Conservation (phyloP, 2,797 vertebrate genomes). For the Acanthurus lineatus region DNA sequence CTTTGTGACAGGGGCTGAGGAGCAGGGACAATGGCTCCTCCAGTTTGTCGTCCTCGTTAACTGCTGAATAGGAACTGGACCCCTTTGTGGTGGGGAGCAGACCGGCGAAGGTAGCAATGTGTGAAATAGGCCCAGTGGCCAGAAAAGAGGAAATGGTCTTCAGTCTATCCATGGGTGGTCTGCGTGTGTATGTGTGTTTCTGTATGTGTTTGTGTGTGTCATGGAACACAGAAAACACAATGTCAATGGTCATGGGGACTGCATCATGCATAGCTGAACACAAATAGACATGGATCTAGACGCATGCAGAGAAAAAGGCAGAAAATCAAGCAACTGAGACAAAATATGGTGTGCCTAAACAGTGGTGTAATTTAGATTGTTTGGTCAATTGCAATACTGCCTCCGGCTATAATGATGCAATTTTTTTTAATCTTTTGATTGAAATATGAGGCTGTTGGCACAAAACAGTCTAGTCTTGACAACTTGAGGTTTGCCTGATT, state of each 20-base stretch:
- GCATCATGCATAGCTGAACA: slow-evolving; percentile 42
- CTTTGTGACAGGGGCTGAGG: slow-evolving; percentile 71
- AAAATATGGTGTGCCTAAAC: slow-evolving; percentile 5
- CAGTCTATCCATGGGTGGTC: slow-evolving; percentile 82
- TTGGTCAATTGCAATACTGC: slow-evolving; percentile 14
- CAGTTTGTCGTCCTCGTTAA: slow-evolving; percentile 75
- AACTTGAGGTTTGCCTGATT: background rate
- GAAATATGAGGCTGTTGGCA: background rate
- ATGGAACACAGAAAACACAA: slow-evolving; percentile 28
- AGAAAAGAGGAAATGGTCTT: slow-evolving; percentile 62
- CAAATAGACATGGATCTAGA: slow-evolving; percentile 36
- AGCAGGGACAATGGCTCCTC: slow-evolving; percentile 68
- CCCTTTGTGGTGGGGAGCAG: slow-evolving; percentile 68
- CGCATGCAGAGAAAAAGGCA: slow-evolving; percentile 18
- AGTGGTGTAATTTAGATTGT: slow-evolving; percentile 18
- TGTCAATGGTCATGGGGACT: slow-evolving; percentile 40
- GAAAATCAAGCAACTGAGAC: slow-evolving; percentile 13
- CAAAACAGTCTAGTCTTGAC: background rate
- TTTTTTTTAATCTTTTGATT: background rate
- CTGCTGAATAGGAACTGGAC: slow-evolving; percentile 74
- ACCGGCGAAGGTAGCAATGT: slow-evolving; percentile 60
- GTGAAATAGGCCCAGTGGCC: slow-evolving; percentile 54
- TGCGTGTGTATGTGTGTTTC: slow-evolving; percentile 36
- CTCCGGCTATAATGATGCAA: no score
- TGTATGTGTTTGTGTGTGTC: slow-evolving; percentile 25